Evolutionary conservation across 2,888 invertebrate species (phyloP), one percentile per base, ranked within the genome.

Genomic region (Chrysolina haemoptera): DNA sequence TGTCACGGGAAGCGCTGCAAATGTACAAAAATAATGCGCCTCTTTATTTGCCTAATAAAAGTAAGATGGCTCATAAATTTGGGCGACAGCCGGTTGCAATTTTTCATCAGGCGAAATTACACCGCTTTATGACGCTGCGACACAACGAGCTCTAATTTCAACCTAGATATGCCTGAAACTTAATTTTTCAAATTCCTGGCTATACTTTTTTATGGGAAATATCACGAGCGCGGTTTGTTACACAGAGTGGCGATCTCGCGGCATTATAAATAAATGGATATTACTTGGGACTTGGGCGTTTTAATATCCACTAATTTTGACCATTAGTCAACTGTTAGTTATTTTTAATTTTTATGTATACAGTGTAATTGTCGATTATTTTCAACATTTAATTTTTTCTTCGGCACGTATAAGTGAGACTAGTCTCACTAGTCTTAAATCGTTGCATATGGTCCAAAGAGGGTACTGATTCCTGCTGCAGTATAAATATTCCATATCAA

Each of bases 71-170:
- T 53, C 53, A 67, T 67, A 67, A 67, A 67, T 67, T 67, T 41
- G 8, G 8, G 67, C 67, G 71, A 48, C 67, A 62, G 62, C 66
- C 68, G 67, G 67, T 71, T 63, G 53, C 62, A 62, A 67, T 71
- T 71, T 71, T 71, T 71, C 71, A 71, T 71, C 53, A 68, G 59
- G 63, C 71, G 67, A 67, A 71, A 71, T 71, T 71, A 71, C 71
- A 53, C 41, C 46, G n/a, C 50, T 71, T 71, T 71, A 71, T 71
- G 68, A 53, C 50, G 62, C 67, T 65, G 62, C 41, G 62, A 67
- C 68, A 63, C 63, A 50, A 71, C 67, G 41, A 46, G 53, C 62
- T 71, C 71, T 63, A 41, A 63, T 71, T 71, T 67, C 50, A 67
- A 50, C 71, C 63, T 43, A 67, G 66, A 66, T 66, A 65, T 71